Evolutionary conservation across 2,113 vertebrate species (phyloP), one percentile per base, ranked within the genome.

Genomic region (Salvelinus sp.): DNA sequence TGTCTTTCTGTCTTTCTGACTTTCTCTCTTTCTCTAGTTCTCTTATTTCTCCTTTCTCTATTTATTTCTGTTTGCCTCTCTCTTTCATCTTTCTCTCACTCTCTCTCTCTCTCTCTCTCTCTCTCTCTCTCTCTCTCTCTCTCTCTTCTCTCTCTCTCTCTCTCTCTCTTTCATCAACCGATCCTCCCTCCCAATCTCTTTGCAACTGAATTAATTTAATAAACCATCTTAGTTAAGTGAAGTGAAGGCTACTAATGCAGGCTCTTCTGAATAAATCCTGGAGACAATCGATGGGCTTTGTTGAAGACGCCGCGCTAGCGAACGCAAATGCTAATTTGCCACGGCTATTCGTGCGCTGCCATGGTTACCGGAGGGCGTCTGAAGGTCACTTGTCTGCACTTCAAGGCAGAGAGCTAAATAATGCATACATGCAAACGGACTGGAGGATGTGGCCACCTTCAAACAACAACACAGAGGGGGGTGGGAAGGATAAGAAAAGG

Each of bases 311-410:
- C 2, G n/a, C 79, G 80, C 48, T 0, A 50, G 81, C 63, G 50
- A 78, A 72, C 60, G 23, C 64, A 18, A 86, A 90, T 86, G 82
- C 79, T 86, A 90, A 86, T 86, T 85, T 77, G 80, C 79, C 79
- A 65, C 18, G 20, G 79, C 76, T 67, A 33, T 70, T 81, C 75
- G 63, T 4, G 9, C 78, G 84, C 86, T 90, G 86, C 86, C 80
- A 91, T 88, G 88, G 89, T 88, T 90, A 93, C 91, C n/a, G 72
- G 85, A 91, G 88, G 89, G 82, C 84, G 20, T 85, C 77, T 69
- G 87, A 91, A 91, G 91, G 91, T 91, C 83, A 79, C 66, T 14
- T 4, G 9, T 50, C 14, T 33, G 77, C 79, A 85, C 77, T 88
- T 88, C 74, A 85, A 88, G 84, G 79, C 83, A 76, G 80, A 77